A percentile compares a stretch with the other conserved stretches of the same genome.
These are phyloP conservation scores for Montipora efflorescens DNA, from an alignment of 64 coral and sea anemone genomes.

Conservation along the genomic window DNA sequence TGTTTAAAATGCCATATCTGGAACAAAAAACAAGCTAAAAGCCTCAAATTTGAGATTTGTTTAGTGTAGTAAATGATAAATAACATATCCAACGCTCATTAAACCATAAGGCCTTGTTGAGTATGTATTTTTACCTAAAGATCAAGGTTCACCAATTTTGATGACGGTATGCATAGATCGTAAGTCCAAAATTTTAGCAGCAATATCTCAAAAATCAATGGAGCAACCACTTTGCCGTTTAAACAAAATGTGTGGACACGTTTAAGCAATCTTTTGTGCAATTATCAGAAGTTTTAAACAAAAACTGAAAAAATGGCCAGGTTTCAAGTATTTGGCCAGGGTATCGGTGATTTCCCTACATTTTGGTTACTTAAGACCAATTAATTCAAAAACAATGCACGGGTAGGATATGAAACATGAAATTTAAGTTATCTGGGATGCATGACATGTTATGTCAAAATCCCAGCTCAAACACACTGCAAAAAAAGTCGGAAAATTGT, in stretches of 20 bases:
- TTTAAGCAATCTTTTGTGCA: not conserved
- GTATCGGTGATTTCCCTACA: constrained; percentile 6
- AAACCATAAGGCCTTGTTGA: not conserved
- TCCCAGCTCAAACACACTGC: not conserved
- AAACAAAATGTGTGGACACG: not conserved
- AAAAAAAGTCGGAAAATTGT: not conserved
- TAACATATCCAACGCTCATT: constrained; percentile 10
- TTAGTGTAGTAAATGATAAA: constrained; percentile 8
- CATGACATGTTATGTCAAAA: constrained; percentile 4
- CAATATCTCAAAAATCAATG: not conserved
- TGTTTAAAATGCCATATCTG: constrained; percentile 11
- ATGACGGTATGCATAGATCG: not conserved
- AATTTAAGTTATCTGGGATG: not conserved
- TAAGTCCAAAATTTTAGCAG: not conserved
- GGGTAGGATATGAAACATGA: constrained; percentile 1
- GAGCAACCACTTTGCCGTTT: constrained; percentile 1
- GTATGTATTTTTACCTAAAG: not conserved
- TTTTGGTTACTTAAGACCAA: not conserved
- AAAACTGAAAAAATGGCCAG: constrained; percentile 10
- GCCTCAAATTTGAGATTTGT: constrained; percentile 7
- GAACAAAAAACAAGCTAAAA: constrained; percentile 8
- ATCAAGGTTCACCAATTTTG: constrained; percentile 15
- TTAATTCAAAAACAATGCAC: not conserved
- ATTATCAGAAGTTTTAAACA: constrained; percentile 9
- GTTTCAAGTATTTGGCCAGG: constrained; percentile 10